phyloP scores from a whole-genome alignment of 2,113 vertebrate species.

The Saccopteryx leptura region DNA sequence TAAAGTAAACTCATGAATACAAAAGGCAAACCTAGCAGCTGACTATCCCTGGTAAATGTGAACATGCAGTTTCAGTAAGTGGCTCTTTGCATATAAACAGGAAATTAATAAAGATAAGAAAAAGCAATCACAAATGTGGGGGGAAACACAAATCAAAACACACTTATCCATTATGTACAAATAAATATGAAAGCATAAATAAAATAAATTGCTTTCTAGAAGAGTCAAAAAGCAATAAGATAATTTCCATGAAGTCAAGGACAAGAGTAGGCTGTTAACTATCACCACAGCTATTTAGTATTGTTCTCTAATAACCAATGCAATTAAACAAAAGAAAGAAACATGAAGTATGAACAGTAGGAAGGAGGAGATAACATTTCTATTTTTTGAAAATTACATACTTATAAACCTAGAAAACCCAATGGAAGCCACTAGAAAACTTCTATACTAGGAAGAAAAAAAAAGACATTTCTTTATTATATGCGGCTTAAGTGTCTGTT shows the following conservation, averaged over 20 bases:
- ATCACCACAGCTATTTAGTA: not conserved
- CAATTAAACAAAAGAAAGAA: not conserved
- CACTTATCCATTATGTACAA: constrained; percentile 32
- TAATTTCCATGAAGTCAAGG: not conserved
- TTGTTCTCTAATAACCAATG: not conserved
- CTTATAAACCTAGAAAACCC: not conserved
- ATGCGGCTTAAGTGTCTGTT: too few species aligned
- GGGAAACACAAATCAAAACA: constrained; percentile 23
- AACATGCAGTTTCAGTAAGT: constrained; percentile 6
- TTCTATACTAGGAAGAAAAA: not conserved
- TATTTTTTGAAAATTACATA: not conserved
- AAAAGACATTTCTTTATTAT: too few species aligned
- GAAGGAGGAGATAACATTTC: not conserved
- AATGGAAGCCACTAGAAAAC: not conserved
- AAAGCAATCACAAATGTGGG: not conserved
- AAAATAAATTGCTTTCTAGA: not conserved
- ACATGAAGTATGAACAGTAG: not conserved
- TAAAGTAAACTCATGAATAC: constrained; percentile 6
- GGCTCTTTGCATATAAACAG: constrained; percentile 31
- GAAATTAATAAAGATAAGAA: constrained; percentile 51
- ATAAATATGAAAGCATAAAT: constrained; percentile 15
- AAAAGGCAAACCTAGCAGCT: constrained; percentile 10
- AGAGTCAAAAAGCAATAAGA: not conserved
- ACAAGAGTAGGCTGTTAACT: not conserved
- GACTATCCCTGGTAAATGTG: not conserved